Evolutionary conservation across 2,113 vertebrate genomes (phyloP).

Genomic region (Laterallus jamaicensis): DNA sequence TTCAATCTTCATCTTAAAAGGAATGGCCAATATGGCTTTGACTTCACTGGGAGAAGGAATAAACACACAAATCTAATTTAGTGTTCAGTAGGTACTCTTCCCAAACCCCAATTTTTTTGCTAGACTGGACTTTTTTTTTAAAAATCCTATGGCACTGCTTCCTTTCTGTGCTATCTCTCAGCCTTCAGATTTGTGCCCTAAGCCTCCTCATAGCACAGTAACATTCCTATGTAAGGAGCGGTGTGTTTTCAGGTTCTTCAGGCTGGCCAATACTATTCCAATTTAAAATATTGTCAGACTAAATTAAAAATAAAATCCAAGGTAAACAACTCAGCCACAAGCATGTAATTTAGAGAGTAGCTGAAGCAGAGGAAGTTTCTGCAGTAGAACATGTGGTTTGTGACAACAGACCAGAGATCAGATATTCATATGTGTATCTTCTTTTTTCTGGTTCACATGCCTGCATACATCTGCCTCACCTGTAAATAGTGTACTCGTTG

Average conservation of each 20-base stretch:
- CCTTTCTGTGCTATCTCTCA: neutral
- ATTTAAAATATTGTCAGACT: neutral
- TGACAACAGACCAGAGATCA: neutral
- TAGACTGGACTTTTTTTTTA: neutral
- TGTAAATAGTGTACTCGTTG: slow-evolving; percentile 89
- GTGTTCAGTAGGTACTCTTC: neutral
- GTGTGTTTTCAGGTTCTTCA: neutral
- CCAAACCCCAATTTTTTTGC: neutral
- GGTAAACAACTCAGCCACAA: neutral
- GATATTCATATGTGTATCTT: accelerated
- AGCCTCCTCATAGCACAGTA: neutral
- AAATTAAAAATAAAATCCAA: neutral
- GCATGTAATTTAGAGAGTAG: neutral
- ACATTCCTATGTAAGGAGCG: neutral
- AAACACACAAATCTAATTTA: neutral
- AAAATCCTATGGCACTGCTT: neutral
- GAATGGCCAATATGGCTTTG: neutral
- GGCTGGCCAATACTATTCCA: neutral
- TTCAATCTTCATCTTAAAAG: neutral
- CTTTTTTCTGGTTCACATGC: neutral
- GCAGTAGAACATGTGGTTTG: no score
- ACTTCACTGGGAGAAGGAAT: neutral
- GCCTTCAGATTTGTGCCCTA: neutral
- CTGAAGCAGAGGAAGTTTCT: neutral
- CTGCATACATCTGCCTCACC: slow-evolving; percentile 68